Evolutionary conservation across 2,888 invertebrate species (phyloP), one percentile per base, ranked within the genome.

Genomic region (Myopa testacea): DNA sequence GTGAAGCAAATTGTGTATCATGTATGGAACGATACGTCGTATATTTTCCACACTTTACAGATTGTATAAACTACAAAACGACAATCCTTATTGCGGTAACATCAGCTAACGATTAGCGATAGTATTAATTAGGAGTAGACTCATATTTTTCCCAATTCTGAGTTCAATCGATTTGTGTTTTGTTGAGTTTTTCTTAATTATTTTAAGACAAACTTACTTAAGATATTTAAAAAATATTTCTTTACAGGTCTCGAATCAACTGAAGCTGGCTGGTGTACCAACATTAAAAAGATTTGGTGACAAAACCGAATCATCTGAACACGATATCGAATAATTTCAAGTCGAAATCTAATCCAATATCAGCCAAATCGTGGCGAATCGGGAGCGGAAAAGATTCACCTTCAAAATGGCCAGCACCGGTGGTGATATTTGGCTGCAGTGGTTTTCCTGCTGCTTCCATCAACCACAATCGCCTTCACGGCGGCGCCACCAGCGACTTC

Each of bases 391-490:
- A 71, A 60, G 78, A 37, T 76, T 78, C 52, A 79, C 81, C 68
- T 84, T 83, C 68, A 89, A 89, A 89, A 93, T 93, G 93, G 93
- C 93, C 76, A 92, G 92, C 84, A 93, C 94, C 26, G 55, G 55
- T 55, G 55, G 55, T 81, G 96, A 96, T 89, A 93, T 96, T 85
- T 96, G 96, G 95, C 92, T 96, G 83, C 96, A 96, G 87, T 96
- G 96, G 94, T 96, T 96, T 91, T 95, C 95, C 81, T 96, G 96
- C 90, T 96, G 96, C 90, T 93, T 95, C 87, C 92, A 93, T 83
- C 95, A 96, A 87, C 94, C 94, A 82, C 94, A 94, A 77, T 94
- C 93, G 84, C 94, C 93, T 83, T 92, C 93, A 83, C 91, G 94
- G 87, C 91, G 94, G 84, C 91, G 94, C 83, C 93, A 75, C 45